Base-by-base conservation (phyloP, 2,797 vertebrate genomes). In the Erpetoichthys calabaricus region DNA sequence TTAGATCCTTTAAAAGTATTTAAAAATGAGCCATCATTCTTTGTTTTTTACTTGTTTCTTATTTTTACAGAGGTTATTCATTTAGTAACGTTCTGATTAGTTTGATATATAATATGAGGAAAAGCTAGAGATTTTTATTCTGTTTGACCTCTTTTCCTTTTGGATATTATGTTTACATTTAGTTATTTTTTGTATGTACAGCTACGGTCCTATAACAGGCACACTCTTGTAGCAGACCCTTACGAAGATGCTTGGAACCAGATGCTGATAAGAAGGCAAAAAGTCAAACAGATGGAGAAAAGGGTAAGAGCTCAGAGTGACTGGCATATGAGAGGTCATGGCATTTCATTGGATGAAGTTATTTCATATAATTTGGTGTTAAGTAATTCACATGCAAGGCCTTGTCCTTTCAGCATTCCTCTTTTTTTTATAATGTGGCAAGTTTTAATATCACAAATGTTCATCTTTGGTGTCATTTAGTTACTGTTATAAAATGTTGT, bases 121-220 rank as follows among this genome's bases (percentile, higher is more conserved):
- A n/a, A n/a, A n/a, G n/a, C n/a, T n/a, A n/a, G n/a, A n/a, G n/a
- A n/a, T n/a, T n/a, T 4, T 41, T 41, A 8, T 42, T 56, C 50
- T 51, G 47, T 47, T 53, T 8, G 44, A 41, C 49, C 8, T 54
- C 43, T n/a, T 10, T 4, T 2, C 46, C 52, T 9, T n/a, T n/a
- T 43, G 44, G 44, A 8, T 46, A 8, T 44, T 46, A n/a, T 50
- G 56, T 44, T 49, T 25, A 9, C 50, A 4, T 43, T 8, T 57
- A 6, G 2, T 43, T 7, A 6, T 41, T 3, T 53, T 9, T 8
- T 8, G n/a, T 55, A 1, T 44, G 45, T n/a, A 47, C 42, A 99
- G 95, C 71, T 99, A 67, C 88, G 88, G 52, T 98, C 94, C 50
- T 99, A 99, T 76, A 99, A 98, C 79, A 82, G 95, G 62, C 94